Conservation (phyloP, 2,888 invertebrate genomes). For the Gymnocheta viridis region DNA sequence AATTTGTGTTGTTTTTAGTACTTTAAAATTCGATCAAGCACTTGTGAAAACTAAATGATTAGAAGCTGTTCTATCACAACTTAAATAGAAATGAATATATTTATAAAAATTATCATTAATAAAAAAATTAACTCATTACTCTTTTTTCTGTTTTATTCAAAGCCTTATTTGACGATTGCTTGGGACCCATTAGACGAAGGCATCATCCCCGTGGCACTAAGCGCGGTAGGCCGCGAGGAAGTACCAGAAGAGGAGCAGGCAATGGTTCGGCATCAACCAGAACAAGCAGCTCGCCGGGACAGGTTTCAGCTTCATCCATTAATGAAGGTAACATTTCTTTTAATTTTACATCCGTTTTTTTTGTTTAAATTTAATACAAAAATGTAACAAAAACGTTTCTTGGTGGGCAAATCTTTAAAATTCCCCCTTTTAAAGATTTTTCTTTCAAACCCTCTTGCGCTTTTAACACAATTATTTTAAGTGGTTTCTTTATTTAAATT, state of each 20-base stretch:
- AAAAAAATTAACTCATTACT: not conserved
- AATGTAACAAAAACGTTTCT: not conserved
- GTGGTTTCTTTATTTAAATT: constrained; percentile 16
- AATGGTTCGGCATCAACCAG: constrained; percentile 78
- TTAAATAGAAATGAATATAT: not conserved
- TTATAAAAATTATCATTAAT: not conserved
- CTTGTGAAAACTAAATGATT: no score
- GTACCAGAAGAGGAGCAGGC: constrained; percentile 86
- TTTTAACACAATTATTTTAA: constrained; percentile 44
- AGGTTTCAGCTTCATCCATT: constrained; percentile 65
- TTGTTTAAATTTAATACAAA: not conserved
- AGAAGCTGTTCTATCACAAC: no score
- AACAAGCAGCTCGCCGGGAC: constrained; percentile 60
- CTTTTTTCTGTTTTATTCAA: constrained; percentile 66
- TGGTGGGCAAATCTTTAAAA: not conserved
- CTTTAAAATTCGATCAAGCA: no score
- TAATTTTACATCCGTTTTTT: constrained; percentile 29
- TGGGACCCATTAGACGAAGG: constrained; percentile 79
- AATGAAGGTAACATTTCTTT: constrained; percentile 56
- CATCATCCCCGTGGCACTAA: constrained; percentile 85
- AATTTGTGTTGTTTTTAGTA: no score
- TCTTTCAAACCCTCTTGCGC: not conserved
- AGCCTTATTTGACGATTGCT: constrained; percentile 79
- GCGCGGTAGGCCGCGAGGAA: constrained; percentile 89
- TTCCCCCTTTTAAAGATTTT: not conserved